Base-by-base conservation (phyloP, 2,113 vertebrate species). In the Dendropsophus ebraccatus region DNA sequence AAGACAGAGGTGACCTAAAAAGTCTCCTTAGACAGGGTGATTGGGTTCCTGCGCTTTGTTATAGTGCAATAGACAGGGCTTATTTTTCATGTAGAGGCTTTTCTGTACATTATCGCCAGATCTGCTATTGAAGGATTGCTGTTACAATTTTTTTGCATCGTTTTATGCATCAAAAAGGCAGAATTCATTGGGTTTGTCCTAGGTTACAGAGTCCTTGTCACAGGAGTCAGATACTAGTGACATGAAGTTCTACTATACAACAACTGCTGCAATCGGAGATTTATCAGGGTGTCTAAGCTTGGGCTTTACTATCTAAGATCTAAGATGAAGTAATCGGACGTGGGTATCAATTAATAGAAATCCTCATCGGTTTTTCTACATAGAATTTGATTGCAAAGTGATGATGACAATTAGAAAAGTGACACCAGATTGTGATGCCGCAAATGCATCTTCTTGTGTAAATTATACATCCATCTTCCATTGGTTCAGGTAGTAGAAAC, bases 121-220 rank as follows among this genome's bases (percentile, higher is more conserved):
- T 77, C 75, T 77, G 75, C 32, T 70, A 77, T 54, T 77, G 75
- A 77, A 54, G 54, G 75, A 77, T 54, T 54, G 75, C 49, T 77
- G 75, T 77, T 54, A 77, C 75, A 21, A 56, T 77, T 54, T 25
- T 8, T 54, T 54, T 35, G 75, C 49, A 54, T 77, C 30, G 8
- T 54, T 77, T 77, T 32, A 32, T 32, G 49, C 28, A 77, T 77
- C 75, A 52, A 77, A 37, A 77, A 77, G 16, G 50, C 30, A 32
- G 75, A 77, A 77, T 77, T 54, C 49, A 77, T 50, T 54, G 25
- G 52, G 49, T 77, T 54, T 77, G n/a, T 77, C 14, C 75, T 54
- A 77, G 75, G 50, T 77, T 77, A 54, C 75, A 77, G 54, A 77
- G 75, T 77, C 75, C 75, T 77, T 77, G 75, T 77, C 75, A 77